Percentiles rank a stretch among this genome's conserved stretches.
phyloP scores from a whole-genome alignment of 2,113 vertebrate genomes.

The Otocyon megalotis region DNA sequence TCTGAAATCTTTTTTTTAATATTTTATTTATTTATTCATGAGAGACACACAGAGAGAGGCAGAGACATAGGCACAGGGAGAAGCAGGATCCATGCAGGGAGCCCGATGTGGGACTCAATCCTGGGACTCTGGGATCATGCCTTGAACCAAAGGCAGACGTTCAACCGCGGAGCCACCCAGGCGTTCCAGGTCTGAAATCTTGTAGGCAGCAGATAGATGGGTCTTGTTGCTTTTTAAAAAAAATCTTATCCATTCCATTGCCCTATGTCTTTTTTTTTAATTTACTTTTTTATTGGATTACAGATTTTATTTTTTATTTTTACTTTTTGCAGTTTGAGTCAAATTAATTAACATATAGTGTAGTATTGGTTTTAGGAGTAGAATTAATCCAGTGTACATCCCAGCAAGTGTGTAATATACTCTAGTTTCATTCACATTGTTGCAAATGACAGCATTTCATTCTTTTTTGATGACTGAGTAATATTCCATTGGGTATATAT shows the following conservation, averaged over 20 bases:
- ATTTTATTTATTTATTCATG: no score
- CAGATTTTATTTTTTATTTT: background rate
- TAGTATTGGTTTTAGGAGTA: background rate
- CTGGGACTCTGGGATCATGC: no score
- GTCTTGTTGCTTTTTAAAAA: background rate
- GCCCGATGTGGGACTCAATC: no score
- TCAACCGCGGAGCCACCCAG: no score
- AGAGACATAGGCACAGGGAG: no score
- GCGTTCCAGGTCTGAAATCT: background rate
- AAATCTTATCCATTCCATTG: background rate
- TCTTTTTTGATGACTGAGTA: background rate
- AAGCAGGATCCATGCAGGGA: no score
- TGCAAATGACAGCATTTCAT: background rate
- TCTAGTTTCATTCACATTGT: background rate
- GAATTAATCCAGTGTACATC: background rate
- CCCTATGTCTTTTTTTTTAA: background rate
- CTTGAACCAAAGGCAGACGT: no score
- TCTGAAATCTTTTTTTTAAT: background rate
- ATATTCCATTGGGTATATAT: background rate
- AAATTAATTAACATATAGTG: background rate
- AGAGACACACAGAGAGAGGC: no score
- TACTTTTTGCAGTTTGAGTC: background rate
- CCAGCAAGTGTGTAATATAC: background rate
- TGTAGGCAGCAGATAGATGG: background rate
- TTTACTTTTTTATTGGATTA: background rate